A percentile compares a stretch with the other conserved stretches of the same genome.
Conservation (phyloP, 1,140 invertebrate species). For the Zaprionus taronus region DNA sequence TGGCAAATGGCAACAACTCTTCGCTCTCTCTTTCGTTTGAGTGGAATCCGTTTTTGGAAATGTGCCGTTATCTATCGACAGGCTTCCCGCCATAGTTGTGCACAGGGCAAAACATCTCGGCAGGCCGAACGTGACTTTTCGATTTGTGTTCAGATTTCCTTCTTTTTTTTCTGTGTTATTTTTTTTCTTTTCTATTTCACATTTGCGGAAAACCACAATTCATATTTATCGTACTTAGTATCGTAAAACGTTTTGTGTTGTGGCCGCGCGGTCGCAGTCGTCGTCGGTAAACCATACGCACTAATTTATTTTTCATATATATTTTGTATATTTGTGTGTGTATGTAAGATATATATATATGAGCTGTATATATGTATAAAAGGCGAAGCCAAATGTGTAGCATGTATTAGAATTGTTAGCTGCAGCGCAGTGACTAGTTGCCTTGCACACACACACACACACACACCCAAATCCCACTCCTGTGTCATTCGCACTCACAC, state of each 20-base stretch:
- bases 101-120: conserved; percentile 18
- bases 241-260: conserved; percentile 37
- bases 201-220: conserved; percentile 23
- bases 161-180: background rate
- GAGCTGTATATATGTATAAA: conserved; percentile 13
- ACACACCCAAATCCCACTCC: background rate
- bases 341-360: background rate
- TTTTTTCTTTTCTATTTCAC: conserved; percentile 4
- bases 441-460: background rate
- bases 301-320: conserved; percentile 22
- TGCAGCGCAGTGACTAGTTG: conserved; percentile 2
- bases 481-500: background rate
- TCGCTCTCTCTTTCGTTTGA: background rate
- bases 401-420: conserved; percentile 25
- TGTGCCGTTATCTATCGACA: conserved; percentile 34
- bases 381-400: conserved; percentile 21
- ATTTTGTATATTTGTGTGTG: conserved; percentile 1
- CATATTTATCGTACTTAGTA: conserved; percentile 8
- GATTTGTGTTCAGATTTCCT: background rate
- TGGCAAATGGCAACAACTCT: background rate
- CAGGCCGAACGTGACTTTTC: conserved; percentile 37
- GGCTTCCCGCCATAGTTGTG: conserved; percentile 5
- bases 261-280: conserved; percentile 13
- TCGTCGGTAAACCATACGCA: conserved; percentile 30
- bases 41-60: conserved; percentile 21